Conservation (phyloP, 1,140 invertebrate species). For the Trichonephila clavipes region DNA sequence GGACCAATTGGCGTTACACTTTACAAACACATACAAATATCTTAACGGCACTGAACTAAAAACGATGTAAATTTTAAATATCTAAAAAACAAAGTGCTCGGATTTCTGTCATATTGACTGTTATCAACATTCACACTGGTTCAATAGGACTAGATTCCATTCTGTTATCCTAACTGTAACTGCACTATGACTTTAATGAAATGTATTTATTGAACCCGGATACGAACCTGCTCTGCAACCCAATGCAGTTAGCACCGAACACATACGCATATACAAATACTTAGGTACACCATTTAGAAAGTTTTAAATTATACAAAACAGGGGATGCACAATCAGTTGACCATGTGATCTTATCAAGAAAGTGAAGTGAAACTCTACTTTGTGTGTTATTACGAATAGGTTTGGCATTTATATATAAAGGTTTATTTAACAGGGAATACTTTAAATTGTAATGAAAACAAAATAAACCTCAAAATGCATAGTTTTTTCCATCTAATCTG, state of each 20-base stretch:
- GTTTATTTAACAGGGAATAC: no score
- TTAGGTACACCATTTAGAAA: background rate
- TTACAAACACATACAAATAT: no score
- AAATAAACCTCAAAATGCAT: no score
- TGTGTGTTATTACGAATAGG: no score
- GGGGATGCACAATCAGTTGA: background rate
- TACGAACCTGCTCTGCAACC: slow-evolving; percentile 4
- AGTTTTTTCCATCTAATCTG: no score
- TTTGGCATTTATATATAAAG: no score
- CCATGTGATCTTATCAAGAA: background rate
- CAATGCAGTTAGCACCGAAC: slow-evolving; percentile 24
- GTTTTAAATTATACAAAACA: background rate
- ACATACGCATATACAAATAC: background rate
- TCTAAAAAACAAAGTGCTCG: no score
- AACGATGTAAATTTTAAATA: no score
- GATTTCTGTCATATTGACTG: background rate
- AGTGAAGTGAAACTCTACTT: background rate
- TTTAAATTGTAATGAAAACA: no score
- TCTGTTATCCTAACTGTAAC: background rate
- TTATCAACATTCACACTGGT: background rate
- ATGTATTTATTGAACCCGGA: background rate
- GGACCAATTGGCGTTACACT: no score
- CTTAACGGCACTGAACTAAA: no score
- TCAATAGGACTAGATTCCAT: background rate
- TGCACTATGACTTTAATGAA: background rate